Base-by-base conservation (phyloP, 64 coral and sea anemone species). In the Hydrozoanthus tunicans region DNA sequence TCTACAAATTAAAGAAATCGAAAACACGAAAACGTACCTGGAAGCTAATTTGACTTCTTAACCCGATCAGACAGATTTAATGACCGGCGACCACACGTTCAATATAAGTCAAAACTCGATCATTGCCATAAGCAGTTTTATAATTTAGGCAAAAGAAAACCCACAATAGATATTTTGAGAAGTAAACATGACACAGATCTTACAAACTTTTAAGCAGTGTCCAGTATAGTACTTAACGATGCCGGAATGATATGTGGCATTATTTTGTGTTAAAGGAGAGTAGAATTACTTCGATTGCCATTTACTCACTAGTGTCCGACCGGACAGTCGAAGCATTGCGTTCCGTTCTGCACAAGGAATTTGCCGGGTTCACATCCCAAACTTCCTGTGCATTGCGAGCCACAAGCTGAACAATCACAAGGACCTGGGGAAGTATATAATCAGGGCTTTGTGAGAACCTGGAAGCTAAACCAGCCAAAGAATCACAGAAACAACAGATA, bases 271-370 rank as follows among this genome's bases (percentile, higher is more conserved):
- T 66, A 14, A 20, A 64, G 79, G 75, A 3, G 5, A 12, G 74
- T 11, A 12, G 20, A 32, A 77, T 65, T 12, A 67, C 9, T 27
- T 68, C 59, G 11, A 65, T 53, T 78, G 53, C 5, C 43, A 53
- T 55, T 3, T 79, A 93, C 91, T 93, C 70, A 93, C 91, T 64
- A 93, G 76, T 86, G 82, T n/a, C 91, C 91, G 53, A 63, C 17
- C 10, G 81, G 82, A 59, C 91, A 92, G 6, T 59, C 73, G 59
- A 92, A 86, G 51, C 91, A 92, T 17, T 75, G 54, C 64, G 71
- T 86, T 20, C 71, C 69, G 86, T 92, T 92, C 63, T 85, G 58
- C 55, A 86, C 82, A 3, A 86, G 62, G 83, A 79, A 92, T 56
- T 86, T 23, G 82, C 91, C 91, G 0, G 91, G 82, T 12, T 77